Evolutionary conservation across 2,888 invertebrate genomes (phyloP).

Genomic region (Cinara cedri): DNA sequence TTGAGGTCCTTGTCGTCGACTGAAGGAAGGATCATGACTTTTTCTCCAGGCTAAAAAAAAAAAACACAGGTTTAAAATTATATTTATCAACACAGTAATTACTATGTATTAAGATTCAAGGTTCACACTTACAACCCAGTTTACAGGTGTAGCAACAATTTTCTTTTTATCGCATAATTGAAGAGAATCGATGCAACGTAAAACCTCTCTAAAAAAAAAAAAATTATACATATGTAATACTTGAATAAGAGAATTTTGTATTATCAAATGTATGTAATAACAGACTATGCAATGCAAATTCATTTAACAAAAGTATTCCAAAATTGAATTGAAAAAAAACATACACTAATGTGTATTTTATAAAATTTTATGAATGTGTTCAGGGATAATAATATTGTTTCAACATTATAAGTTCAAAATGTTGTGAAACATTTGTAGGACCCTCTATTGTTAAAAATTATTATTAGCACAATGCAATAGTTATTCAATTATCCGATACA

Average conservation of each 20-base stretch:
- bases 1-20: constrained; percentile 72
- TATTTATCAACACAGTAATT: not conserved
- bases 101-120: not conserved
- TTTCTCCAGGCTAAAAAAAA: constrained; percentile 71
- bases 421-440: no score
- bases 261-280: no score
- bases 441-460: not conserved
- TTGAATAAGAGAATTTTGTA: no score
- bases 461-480: no score
- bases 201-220: constrained; percentile 74
- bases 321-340: no score
- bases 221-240: no score
- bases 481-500: not conserved
- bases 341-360: no score
- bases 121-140: constrained; percentile 76
- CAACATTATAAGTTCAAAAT: not conserved
- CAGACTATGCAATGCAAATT: no score
- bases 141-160: constrained; percentile 82
- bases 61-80: constrained; percentile 56
- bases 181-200: constrained; percentile 82
- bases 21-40: constrained; percentile 80
- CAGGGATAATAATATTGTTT: no score
- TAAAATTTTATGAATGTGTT: no score
- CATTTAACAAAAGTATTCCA: no score
- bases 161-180: constrained; percentile 74